Evolutionary conservation across 2,113 vertebrate species (phyloP).

Genomic region (Polypterus senegalus): DNA sequence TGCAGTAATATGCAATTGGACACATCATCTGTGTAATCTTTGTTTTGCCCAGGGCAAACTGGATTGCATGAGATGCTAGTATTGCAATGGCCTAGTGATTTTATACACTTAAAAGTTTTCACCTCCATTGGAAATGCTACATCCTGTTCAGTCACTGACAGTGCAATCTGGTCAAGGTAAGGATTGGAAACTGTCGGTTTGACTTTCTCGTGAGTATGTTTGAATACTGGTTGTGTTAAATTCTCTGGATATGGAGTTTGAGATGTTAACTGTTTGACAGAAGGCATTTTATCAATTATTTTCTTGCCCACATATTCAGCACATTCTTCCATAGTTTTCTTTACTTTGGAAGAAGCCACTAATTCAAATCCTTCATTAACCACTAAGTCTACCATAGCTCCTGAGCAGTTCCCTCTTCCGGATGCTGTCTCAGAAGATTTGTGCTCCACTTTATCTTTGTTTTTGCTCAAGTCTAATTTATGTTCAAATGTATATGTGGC

Average conservation of each 20-base stretch:
- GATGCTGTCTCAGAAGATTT: conserved; percentile 10
- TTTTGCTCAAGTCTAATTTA: no score
- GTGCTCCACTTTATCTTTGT: not conserved
- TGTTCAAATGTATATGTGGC: conserved; percentile 7
- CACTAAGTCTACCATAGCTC: conserved; percentile 71
- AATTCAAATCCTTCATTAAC: conserved; percentile 78
- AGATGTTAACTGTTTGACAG: conserved; percentile 25
- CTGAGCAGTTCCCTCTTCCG: conserved; percentile 58
- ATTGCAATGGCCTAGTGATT: no score
- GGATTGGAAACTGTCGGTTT: conserved; percentile 24
- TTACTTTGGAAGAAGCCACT: conserved; percentile 54
- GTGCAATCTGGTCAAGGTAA: no score
- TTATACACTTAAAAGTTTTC: no score
- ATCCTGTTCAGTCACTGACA: no score
- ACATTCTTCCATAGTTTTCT: conserved; percentile 56
- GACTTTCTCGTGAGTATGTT: conserved; percentile 40
- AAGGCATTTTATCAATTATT: conserved; percentile 30
- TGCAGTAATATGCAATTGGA: no score
- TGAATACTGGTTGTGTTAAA: conserved; percentile 39
- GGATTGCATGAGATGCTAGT: no score
- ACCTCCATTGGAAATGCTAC: no score
- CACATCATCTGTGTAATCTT: no score
- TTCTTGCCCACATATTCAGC: conserved; percentile 54
- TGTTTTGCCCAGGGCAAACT: no score
- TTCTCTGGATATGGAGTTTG: conserved; percentile 38